Conservation (phyloP, 2,797 vertebrate species). For the Clangula hyemalis region DNA sequence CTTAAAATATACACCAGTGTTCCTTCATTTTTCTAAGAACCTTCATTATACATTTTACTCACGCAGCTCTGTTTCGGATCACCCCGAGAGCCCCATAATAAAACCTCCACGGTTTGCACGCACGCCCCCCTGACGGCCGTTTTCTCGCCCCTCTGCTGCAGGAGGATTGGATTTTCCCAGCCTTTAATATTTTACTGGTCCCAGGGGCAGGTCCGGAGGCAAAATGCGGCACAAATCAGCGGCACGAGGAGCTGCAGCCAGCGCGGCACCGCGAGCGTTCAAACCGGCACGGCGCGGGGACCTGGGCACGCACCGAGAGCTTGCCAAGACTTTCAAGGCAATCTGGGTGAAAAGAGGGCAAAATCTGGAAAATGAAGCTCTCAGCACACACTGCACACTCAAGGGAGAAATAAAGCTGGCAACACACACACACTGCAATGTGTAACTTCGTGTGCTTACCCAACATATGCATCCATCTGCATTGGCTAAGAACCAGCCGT, state of each 20-base stretch:
- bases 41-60: not conserved
- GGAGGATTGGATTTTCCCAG: not conserved
- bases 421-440: fast-evolving
- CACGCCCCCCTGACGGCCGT: fast-evolving
- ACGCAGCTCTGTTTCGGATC: fast-evolving
- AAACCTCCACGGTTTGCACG: fast-evolving
- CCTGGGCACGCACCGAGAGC: fast-evolving
- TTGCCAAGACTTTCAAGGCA: not conserved
- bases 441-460: not conserved
- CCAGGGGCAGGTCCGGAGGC: fast-evolving
- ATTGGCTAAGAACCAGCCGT: not conserved
- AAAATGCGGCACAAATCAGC: not conserved
- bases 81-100: not conserved
- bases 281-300: too few relatives aligned
- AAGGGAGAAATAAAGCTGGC: not conserved
- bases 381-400: fast-evolving
- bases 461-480: too few relatives aligned
- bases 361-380: not conserved
- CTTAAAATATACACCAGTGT: constrained; percentile 18
- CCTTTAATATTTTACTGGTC: not conserved
- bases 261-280: too few relatives aligned
- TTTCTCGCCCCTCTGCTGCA: not conserved
- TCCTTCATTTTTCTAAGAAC: not conserved
- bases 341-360: not conserved
- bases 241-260: not conserved